A percentile compares a stretch with the other conserved stretches of the same genome.
phyloP scores from a whole-genome alignment of 2,797 vertebrate genomes.

The Chaetodon trifasciatus region DNA sequence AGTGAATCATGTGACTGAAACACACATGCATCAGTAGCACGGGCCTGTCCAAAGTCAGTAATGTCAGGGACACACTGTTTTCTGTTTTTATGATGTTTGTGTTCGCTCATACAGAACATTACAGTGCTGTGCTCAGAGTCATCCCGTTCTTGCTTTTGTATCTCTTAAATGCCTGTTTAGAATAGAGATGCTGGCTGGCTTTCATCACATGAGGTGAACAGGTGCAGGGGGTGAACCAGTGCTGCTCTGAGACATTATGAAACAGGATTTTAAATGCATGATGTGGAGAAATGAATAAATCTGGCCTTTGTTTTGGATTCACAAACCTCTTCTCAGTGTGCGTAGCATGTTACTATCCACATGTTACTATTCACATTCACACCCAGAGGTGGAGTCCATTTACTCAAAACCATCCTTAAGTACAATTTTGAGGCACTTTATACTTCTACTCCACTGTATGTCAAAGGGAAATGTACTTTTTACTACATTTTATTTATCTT shows the following conservation, averaged over 20 bases:
- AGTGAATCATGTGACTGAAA: conserved; percentile 9
- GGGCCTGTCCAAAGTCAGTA: not conserved
- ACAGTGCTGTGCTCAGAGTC: not conserved
- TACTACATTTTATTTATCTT: not conserved
- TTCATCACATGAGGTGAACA: not conserved
- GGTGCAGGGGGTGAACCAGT: not conserved
- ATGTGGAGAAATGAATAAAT: not conserved
- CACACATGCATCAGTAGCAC: not conserved
- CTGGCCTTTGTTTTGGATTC: conserved; percentile 6
- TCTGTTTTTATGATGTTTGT: conserved; percentile 23
- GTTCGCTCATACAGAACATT: conserved; percentile 28
- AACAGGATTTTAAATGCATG: not conserved
- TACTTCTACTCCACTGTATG: not conserved
- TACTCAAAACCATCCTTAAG: not conserved
- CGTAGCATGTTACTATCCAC: not conserved
- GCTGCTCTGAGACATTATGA: not conserved
- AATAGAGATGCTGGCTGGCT: not conserved
- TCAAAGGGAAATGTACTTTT: not conserved
- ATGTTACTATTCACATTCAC: too few relatives aligned
- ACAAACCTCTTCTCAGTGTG: not conserved
- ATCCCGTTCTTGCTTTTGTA: not conserved
- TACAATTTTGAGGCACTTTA: not conserved
- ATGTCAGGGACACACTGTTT: conserved; percentile 1
- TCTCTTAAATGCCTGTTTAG: not conserved
- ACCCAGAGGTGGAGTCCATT: not conserved